A percentile compares a stretch with the other conserved stretches of the same genome.
Conservation (phyloP, 2,113 vertebrate species). For the Theristicus caerulescens region DNA sequence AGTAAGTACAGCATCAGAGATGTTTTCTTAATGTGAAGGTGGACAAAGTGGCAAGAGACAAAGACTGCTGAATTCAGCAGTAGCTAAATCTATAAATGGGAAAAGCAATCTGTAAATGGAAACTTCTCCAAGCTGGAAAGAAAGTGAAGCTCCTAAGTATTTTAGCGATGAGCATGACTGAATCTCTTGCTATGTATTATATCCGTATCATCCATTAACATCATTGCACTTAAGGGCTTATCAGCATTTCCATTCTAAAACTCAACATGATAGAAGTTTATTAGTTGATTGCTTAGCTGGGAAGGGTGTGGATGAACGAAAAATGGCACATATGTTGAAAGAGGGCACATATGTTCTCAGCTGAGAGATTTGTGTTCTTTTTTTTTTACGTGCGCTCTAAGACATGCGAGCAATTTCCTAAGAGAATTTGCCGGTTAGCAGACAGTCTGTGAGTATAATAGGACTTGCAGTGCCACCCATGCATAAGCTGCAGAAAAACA, state of each 20-base stretch:
- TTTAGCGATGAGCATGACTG: neutral
- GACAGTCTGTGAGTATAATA: neutral
- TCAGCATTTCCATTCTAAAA: neutral
- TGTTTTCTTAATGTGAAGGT: neutral
- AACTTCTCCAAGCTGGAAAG: neutral
- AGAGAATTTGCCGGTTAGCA: neutral
- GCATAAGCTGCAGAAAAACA: neutral
- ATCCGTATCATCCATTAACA: neutral
- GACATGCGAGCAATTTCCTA: neutral
- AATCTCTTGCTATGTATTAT: neutral
- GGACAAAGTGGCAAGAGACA: neutral
- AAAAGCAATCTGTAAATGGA: neutral
- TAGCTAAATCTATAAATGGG: neutral
- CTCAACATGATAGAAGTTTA: neutral
- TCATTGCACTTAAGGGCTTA: neutral
- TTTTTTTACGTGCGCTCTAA: neutral
- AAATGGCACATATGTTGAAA: neutral
- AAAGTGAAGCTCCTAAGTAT: neutral
- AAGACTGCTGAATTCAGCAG: neutral
- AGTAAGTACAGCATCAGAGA: neutral
- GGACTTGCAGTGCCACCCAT: neutral
- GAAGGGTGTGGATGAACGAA: neutral
- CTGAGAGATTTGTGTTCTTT: neutral
- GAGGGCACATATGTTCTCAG: neutral
- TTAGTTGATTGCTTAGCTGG: neutral